phyloP scores from a whole-genome alignment of 2,113 vertebrate species.

The Upupa epops region DNA sequence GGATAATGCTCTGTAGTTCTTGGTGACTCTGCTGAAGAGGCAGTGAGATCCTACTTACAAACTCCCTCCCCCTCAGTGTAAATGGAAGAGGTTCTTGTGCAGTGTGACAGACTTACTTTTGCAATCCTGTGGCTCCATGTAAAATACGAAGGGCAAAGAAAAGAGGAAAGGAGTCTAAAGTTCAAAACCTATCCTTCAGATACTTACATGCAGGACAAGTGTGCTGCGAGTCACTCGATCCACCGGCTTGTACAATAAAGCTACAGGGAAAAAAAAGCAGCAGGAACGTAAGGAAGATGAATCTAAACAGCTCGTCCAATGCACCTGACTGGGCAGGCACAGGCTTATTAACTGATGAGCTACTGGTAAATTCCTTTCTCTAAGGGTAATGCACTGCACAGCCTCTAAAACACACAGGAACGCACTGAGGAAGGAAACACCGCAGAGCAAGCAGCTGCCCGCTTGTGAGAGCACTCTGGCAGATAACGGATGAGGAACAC shows the following conservation, averaged over 20 bases:
- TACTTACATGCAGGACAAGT: constrained; percentile 94
- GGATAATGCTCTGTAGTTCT: background rate
- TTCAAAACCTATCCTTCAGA: background rate
- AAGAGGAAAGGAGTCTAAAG: background rate
- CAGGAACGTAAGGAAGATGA: background rate
- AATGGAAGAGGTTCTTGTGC: background rate
- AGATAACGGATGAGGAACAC: background rate
- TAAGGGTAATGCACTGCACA: background rate
- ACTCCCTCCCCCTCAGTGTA: background rate
- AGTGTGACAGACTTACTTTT: background rate
- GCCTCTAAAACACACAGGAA: background rate
- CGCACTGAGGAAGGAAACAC: background rate
- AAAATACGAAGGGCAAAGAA: background rate
- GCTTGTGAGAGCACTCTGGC: background rate
- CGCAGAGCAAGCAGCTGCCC: background rate
- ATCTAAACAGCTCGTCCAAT: background rate
- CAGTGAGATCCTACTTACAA: background rate
- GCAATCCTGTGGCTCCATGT: background rate
- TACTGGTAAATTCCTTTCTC: background rate
- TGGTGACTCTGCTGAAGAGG: background rate
- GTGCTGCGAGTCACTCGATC: constrained; percentile 97
- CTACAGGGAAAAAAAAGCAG: constrained; percentile 69
- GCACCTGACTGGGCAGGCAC: background rate
- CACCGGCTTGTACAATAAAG: constrained; percentile 95
- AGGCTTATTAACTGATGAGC: background rate